These are phyloP conservation scores for Oryzias dopingdopingensis DNA, from an alignment of 2,797 vertebrate species.

Conservation along the genomic window DNA sequence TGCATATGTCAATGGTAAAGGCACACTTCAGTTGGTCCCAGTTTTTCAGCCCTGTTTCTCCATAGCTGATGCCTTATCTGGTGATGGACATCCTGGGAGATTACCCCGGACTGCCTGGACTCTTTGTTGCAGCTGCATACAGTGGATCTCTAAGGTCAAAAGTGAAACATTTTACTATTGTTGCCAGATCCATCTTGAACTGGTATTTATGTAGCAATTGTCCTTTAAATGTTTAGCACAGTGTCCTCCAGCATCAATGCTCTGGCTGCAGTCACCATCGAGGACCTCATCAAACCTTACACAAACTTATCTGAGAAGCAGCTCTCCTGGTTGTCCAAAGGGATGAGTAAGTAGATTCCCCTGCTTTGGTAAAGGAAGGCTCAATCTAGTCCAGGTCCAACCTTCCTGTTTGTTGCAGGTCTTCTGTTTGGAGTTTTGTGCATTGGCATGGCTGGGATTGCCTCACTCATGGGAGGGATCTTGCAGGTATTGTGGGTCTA, in stretches of 20 bases:
- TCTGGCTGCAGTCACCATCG: conserved; percentile 88
- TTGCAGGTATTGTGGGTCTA: conserved; percentile 79
- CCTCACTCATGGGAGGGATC: conserved; percentile 86
- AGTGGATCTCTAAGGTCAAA: conserved; percentile 89
- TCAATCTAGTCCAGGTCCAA: no score
- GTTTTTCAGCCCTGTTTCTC: conserved; percentile 1
- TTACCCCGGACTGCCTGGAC: conserved; percentile 89
- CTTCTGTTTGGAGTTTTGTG: conserved; percentile 85
- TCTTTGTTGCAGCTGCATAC: conserved; percentile 71
- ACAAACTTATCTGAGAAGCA: conserved; percentile 81
- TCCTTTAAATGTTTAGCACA: conserved; percentile 73
- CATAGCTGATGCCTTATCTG: conserved; percentile 90
- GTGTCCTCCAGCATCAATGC: conserved; percentile 96
- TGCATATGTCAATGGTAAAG: no score
- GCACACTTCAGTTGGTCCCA: neutral
- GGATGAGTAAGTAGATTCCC: conserved; percentile 80
- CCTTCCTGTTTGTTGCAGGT: conserved; percentile 66
- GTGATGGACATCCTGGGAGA: conserved; percentile 87
- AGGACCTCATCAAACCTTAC: conserved; percentile 86
- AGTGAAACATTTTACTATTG: neutral
- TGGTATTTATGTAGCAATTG: neutral
- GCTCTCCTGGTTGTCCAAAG: conserved; percentile 86
- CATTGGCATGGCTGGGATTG: conserved; percentile 89
- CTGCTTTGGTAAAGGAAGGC: neutral
- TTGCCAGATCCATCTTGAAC: neutral